Evolutionary conservation across 2,113 vertebrate genomes (phyloP).

Genomic region (Heterochromis multidens): DNA sequence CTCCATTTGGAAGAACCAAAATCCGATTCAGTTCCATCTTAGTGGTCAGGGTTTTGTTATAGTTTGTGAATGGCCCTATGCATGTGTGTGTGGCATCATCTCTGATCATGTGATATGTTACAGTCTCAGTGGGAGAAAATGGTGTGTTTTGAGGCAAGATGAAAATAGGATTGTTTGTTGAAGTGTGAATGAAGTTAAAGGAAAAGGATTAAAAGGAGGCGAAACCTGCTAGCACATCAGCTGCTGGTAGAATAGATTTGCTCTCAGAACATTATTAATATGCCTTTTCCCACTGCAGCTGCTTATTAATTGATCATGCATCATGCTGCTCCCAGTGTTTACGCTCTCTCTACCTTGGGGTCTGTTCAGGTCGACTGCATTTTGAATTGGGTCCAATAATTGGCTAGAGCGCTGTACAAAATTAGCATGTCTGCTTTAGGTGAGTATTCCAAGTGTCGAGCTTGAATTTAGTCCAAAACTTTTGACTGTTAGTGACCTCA

Average conservation of each 20-base stretch:
- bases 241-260: background rate
- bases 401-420: background rate
- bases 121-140: background rate
- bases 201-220: background rate
- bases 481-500: background rate
- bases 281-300: background rate
- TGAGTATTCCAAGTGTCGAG: background rate
- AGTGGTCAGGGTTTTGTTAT: background rate
- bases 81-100: background rate
- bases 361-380: background rate
- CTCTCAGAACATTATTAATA: background rate
- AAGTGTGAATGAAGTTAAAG: background rate
- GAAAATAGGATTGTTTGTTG: background rate
- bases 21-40: background rate
- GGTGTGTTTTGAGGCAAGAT: accelerated
- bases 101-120: background rate
- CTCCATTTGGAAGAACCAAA: background rate
- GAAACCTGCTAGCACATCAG: background rate
- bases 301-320: background rate
- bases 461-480: background rate
- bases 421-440: background rate
- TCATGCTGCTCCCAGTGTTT: background rate
- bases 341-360: background rate
- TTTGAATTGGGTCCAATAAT: background rate
- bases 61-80: background rate